phyloP scores from a whole-genome alignment of 2,797 vertebrate genomes.

The Lateolabrax maculatus region DNA sequence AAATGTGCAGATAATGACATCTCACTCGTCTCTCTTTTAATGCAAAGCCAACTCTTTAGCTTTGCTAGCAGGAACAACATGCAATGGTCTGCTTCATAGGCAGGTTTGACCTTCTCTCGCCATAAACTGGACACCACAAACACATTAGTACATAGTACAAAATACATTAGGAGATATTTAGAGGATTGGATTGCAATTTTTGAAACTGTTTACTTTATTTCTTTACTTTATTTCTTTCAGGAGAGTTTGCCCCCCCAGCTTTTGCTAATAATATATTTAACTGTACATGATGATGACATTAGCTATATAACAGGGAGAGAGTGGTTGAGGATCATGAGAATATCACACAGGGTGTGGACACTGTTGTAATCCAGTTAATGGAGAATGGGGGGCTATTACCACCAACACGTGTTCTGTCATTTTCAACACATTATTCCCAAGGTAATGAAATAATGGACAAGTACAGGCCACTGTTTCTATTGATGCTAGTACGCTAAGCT shows the following conservation, averaged over 20 bases:
- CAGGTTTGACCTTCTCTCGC: neutral
- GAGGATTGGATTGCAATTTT: neutral
- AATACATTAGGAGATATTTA: constrained; percentile 1
- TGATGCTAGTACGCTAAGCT: constrained; percentile 3
- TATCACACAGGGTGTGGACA: constrained; percentile 5
- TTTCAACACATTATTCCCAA: constrained; percentile 11
- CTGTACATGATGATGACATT: neutral
- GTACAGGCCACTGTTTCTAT: neutral
- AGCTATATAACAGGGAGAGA: neutral
- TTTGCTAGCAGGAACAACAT: neutral
- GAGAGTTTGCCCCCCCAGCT: neutral
- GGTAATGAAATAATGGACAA: constrained; percentile 20
- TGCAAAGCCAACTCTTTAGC: neutral
- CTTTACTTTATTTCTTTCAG: neutral
- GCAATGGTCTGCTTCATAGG: neutral
- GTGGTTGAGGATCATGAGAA: neutral
- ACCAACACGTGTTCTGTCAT: constrained; percentile 6
- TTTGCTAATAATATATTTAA: neutral
- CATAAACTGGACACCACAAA: neutral
- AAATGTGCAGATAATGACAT: neutral
- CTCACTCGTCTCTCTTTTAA: neutral
- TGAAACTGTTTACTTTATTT: neutral
- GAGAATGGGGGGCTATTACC: constrained; percentile 14
- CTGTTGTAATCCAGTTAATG: constrained; percentile 29
- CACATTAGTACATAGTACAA: neutral